Percentiles rank a stretch among this genome's conserved stretches.
phyloP scores from a whole-genome alignment of 2,888 invertebrate genomes.

The Meloe dianella region DNA sequence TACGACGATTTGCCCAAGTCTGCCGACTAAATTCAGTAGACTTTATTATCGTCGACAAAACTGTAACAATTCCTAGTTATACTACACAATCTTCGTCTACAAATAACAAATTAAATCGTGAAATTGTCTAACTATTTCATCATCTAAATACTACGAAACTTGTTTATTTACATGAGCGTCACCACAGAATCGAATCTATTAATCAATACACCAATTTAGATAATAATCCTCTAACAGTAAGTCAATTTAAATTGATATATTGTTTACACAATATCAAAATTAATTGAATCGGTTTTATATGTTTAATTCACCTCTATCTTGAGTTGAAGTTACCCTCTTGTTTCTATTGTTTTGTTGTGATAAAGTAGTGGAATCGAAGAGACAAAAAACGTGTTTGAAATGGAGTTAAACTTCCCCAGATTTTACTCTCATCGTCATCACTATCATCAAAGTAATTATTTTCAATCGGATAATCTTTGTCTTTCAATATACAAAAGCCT shows the following conservation, averaged over 20 bases:
- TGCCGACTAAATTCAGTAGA: not conserved
- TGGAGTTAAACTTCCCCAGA: not conserved
- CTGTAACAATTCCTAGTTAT: not conserved
- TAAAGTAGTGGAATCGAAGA: no score
- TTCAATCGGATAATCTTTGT: not conserved
- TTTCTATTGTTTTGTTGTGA: not conserved
- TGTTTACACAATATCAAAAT: not conserved
- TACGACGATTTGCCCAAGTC: not conserved
- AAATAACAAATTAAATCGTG: not conserved
- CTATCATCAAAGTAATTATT: not conserved
- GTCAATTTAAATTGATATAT: not conserved
- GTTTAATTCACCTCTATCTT: not conserved
- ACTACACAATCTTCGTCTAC: not conserved
- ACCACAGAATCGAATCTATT: not conserved
- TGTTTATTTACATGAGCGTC: not conserved
- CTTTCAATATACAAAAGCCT: not conserved
- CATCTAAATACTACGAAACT: not conserved
- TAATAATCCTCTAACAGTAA: not conserved
- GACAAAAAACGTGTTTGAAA: not conserved
- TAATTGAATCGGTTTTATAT: not conserved
- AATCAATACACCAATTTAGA: not conserved
- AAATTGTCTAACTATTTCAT: not conserved
- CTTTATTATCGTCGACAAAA: not conserved
- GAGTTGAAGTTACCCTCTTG: not conserved
- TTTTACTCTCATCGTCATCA: not conserved